Conservation (phyloP, 1,140 invertebrate species). For the Brachionus asplanchnoidis region DNA sequence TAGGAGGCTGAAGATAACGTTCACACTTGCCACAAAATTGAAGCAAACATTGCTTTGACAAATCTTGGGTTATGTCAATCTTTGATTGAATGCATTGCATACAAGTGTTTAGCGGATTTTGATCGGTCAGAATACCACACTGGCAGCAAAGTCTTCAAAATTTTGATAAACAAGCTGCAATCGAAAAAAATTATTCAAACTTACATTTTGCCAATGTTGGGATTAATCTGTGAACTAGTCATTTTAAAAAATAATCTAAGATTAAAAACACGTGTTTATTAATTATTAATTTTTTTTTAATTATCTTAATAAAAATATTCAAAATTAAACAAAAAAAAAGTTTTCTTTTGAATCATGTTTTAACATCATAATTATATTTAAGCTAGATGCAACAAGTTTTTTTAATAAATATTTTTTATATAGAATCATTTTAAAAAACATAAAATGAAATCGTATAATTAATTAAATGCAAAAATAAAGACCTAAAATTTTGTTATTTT, state of each 20-base stretch:
- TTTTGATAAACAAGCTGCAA: background rate
- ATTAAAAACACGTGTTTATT: background rate
- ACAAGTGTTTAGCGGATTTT: conserved; percentile 36
- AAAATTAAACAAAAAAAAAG: too few relatives aligned
- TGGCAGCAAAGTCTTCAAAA: conserved; percentile 35
- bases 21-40: conserved; percentile 38
- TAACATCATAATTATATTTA: too few relatives aligned
- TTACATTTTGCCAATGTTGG: background rate
- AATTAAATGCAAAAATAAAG: too few relatives aligned
- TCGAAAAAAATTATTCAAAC: background rate
- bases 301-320: background rate
- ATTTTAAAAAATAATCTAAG: background rate
- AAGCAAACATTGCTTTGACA: conserved; percentile 24
- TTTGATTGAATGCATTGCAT: conserved; percentile 30
- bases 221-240: background rate
- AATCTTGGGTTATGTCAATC: conserved; percentile 33
- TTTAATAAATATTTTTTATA: too few relatives aligned
- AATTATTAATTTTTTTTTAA: background rate
- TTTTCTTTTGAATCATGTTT: too few relatives aligned
- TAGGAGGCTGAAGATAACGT: conserved; percentile 71
- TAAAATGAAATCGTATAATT: too few relatives aligned
- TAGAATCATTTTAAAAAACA: too few relatives aligned
- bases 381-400: too few relatives aligned
- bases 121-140: conserved; percentile 36
- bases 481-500: too few relatives aligned